Conservation (phyloP, 2,888 invertebrate species). For the Scelioninae gen. 1 region DNA sequence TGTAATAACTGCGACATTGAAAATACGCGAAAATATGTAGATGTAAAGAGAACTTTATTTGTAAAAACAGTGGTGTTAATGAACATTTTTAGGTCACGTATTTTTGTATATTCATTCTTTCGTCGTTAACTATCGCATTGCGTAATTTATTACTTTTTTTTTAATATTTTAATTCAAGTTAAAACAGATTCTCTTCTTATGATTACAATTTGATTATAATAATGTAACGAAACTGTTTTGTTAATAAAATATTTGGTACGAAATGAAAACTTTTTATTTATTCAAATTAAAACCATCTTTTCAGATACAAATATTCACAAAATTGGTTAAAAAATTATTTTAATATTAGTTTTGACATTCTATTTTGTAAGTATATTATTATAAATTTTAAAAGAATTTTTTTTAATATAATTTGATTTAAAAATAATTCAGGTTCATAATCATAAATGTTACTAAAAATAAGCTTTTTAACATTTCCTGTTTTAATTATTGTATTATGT, state of each 20-base stretch:
- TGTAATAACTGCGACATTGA: conserved; percentile 24
- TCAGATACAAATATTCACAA: not conserved
- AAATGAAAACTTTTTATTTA: not conserved
- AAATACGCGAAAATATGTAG: conserved; percentile 22
- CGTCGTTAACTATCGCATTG: not conserved
- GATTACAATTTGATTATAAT: conserved; percentile 22
- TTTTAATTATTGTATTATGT: too few species aligned
- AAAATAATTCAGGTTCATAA: too few species aligned
- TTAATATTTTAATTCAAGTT: not conserved
- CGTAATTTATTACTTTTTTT: conserved; percentile 12
- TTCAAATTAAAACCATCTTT: not conserved
- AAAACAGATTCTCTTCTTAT: not conserved
- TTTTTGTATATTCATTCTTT: conserved; percentile 13
- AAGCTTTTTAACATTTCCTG: not conserved
- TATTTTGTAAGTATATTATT: too few species aligned
- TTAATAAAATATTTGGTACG: conserved; percentile 39
- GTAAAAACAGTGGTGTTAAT: conserved; percentile 27
- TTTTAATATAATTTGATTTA: too few species aligned
- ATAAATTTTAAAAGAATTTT: too few species aligned
- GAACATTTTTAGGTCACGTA: conserved; percentile 23
- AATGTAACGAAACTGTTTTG: conserved; percentile 26
- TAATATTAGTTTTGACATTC: too few species aligned
- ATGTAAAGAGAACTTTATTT: conserved; percentile 32
- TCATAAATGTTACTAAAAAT: not conserved
- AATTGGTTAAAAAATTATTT: not conserved